Evolutionary conservation across 1,140 invertebrate genomes (phyloP), one percentile per base, ranked within the genome.

Genomic region (Nylanderia fulva): DNA sequence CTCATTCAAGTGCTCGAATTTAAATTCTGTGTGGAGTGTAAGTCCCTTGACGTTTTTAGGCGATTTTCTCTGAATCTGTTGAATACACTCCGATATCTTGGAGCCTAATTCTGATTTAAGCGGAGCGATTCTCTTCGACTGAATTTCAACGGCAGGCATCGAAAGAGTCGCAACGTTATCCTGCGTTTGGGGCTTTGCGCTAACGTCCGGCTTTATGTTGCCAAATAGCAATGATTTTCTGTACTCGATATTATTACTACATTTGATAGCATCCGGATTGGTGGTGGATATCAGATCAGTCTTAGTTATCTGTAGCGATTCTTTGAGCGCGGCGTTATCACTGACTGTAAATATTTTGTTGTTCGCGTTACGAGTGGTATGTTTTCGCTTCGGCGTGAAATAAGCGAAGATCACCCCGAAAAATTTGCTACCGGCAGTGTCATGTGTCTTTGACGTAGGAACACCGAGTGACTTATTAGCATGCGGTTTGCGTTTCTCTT

Each of bases 201-300:
- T 24, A 13, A 36, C 27, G 2, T 39, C 61, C n/a, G 77, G 58
- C n/a, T 66, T 64, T 39, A 21, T 18, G 13, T 58, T 85, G 18
- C 45, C 58, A 3, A 84, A 72, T 63, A 87, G 18, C 61, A 74
- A 69, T 8, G 91, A 92, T 45, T 91, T 88, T 27, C 91, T 80
- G 2, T 80, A 82, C 29, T 91, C 93, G 64, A 94, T 94, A 79
- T 92, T 91, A 91, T 94, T 96, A 90, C 95, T 95, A 74, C 94
- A 94, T 85, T 94, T 95, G 69, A 96, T 96, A 52, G 94, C 95
- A 87, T 95, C 93, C 21, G 94, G 94, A 94, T 98, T 98, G 48
- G 97, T 97, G 24, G 97, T 97, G 2, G 96, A 97, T 36, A 97
- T 94, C 84, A 97, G 94, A 90, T 95, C 96, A 29, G 95, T 95